Evolutionary conservation across 2,888 invertebrate species (phyloP).

Genomic region (Synanthedon andrenaeformis): DNA sequence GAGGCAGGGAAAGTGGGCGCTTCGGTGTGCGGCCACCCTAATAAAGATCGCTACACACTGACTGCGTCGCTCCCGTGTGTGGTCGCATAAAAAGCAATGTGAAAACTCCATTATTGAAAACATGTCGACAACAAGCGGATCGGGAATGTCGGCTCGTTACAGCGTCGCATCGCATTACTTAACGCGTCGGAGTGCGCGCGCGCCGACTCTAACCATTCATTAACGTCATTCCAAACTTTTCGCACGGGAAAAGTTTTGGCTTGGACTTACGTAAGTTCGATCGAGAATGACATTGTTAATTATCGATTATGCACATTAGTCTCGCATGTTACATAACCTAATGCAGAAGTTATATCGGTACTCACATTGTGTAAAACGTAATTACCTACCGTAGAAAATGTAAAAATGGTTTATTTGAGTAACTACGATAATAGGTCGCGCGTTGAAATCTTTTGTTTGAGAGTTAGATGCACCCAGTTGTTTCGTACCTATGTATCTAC

Average conservation of each 20-base stretch:
- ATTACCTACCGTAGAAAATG: too few relatives aligned
- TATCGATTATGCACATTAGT: too few relatives aligned
- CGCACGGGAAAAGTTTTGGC: neutral
- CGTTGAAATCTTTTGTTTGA: too few relatives aligned
- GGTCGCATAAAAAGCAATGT: neutral
- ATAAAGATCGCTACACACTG: neutral
- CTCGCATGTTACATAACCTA: too few relatives aligned
- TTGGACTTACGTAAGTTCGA: neutral
- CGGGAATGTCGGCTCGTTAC: neutral
- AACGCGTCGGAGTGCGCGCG: neutral
- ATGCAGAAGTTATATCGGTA: too few relatives aligned
- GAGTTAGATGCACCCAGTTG: too few relatives aligned
- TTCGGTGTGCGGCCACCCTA: neutral
- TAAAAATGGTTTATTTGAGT: too few relatives aligned
- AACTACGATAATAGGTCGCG: too few relatives aligned
- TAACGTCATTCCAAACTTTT: neutral
- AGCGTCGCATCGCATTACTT: neutral
- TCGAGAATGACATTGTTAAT: too few relatives aligned
- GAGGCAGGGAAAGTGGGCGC: constrained; percentile 29
- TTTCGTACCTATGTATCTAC: too few relatives aligned
- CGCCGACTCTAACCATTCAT: neutral
- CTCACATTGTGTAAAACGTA: too few relatives aligned
- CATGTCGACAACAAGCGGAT: neutral
- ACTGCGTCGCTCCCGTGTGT: neutral
- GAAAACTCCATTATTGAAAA: neutral